Percentiles rank a stretch among this genome's conserved stretches.
Evolutionary conservation across 2,113 vertebrate species (phyloP).

Genomic region (Percopsis transmontana): DNA sequence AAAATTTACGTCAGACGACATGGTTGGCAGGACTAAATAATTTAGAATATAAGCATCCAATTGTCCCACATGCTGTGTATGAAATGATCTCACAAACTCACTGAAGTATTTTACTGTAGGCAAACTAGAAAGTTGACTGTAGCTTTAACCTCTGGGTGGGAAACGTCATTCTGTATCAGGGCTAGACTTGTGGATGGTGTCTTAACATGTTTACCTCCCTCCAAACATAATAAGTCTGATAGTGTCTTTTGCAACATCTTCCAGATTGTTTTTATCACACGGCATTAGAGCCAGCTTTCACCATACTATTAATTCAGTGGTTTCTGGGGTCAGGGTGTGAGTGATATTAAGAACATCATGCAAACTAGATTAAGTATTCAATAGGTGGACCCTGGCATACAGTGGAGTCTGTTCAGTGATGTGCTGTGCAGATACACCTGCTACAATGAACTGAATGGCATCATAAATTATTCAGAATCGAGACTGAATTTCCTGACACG

Average conservation of each 20-base stretch:
- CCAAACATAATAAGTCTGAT: conserved; percentile 38
- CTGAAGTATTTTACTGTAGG: no score
- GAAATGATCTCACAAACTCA: no score
- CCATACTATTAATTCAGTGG: no score
- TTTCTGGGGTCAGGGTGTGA: no score
- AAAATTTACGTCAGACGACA: no score
- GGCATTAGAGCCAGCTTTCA: background rate
- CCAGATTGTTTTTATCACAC: conserved; percentile 18
- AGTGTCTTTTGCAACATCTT: conserved; percentile 56
- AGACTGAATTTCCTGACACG: conserved; percentile 48
- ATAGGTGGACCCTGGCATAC: conserved; percentile 14
- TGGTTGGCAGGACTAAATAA: no score
- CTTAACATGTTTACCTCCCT: conserved; percentile 57
- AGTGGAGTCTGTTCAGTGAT: conserved; percentile 21
- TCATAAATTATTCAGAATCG: conserved; percentile 65
- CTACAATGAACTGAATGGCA: conserved; percentile 14
- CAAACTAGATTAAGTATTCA: background rate
- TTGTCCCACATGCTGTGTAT: no score
- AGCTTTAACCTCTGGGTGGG: no score
- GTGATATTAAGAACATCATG: no score
- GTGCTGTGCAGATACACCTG: conserved; percentile 19
- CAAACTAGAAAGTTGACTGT: no score
- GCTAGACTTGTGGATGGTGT: conserved; percentile 39
- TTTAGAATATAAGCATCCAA: no score
- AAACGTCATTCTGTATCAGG: conserved; percentile 27